These are phyloP conservation scores for Pseudochaenichthys georgianus DNA, from an alignment of 2,797 vertebrate species.

Conservation along the genomic window DNA sequence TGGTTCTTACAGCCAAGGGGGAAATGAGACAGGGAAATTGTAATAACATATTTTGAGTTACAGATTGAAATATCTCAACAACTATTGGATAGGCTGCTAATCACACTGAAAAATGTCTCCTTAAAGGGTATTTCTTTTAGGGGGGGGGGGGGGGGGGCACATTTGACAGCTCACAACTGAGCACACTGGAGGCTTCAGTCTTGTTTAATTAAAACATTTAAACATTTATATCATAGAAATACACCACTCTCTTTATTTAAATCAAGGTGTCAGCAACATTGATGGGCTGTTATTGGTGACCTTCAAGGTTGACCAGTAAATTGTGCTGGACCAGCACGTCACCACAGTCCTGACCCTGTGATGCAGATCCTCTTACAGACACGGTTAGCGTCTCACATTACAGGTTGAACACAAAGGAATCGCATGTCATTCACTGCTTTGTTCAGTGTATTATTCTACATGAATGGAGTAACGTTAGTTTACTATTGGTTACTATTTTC, in stretches of 20 bases:
- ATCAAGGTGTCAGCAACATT: not conserved
- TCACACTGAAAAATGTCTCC: not conserved
- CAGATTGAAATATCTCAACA: not conserved
- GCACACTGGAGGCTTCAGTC: not conserved
- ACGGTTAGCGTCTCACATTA: conserved; percentile 20
- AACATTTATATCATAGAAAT: not conserved
- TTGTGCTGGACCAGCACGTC: conserved; percentile 44
- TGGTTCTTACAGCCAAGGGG: conserved; percentile 4
- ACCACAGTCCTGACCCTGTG: conserved; percentile 45
- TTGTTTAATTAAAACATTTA: not conserved
- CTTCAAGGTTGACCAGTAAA: conserved; percentile 44
- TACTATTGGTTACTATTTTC: not conserved
- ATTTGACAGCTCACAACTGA: no score
- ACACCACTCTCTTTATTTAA: not conserved
- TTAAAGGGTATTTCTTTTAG: not conserved
- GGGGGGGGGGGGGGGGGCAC: no score
- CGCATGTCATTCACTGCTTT: conserved; percentile 30
- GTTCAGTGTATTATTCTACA: not conserved
- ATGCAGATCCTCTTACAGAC: conserved; percentile 53
- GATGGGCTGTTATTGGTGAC: conserved; percentile 30
- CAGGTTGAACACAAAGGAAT: conserved; percentile 37
- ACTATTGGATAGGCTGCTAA: not conserved
- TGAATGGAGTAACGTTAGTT: not conserved
- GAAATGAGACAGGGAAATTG: not conserved
- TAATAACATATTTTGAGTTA: not conserved